Evolutionary conservation across 2,797 vertebrate genomes (phyloP), one percentile per base, ranked within the genome.

Genomic region (Sebastes taczanowskii): DNA sequence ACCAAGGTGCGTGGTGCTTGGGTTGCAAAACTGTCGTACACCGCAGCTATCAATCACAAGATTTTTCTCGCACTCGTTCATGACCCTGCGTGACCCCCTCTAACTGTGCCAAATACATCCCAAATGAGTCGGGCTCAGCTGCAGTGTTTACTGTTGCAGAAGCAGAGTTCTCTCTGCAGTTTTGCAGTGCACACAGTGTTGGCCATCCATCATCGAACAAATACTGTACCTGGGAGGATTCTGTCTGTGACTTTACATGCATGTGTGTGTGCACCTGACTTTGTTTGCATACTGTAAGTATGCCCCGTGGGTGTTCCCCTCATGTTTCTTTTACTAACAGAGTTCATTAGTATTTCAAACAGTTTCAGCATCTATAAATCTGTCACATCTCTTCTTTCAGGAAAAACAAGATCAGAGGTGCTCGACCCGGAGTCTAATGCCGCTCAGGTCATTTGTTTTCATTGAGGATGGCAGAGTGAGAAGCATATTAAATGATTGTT

Each of bases 271-370:
- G 42, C 46, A 49, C 46, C 46, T 71, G 30, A 35, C 29, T 68
- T 20, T 53, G 64, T 7, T 3, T 60, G 49, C 22, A 67, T 53
- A 60, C 22, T 75, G n/a, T 65, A 53, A 63, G 59, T 42, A 68
- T 70, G 68, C 56, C 56, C 83, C 2, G 4, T 34, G 27, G 55
- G 49, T 70, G 64, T 65, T 67, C 16, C 65, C 32, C 42, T 69
- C 11, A 8, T 72, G 71, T 61, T 80, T 49, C 79, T 72, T 76
- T 71, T 68, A 35, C 67, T 30, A 65, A 71, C 55, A 35, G 27
- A 68, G 60, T 55, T 89, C 58, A 92, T 94, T 90, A 79, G 80
- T 86, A 94, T 94, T 90, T 94, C 90, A 94, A 92, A 92, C 83
- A 74, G 68, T 72, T 83, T 74, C 67, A 32, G 80, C 85, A 81